These are phyloP conservation scores for Paguma larvata DNA, from an alignment of 2,797 vertebrate genomes.

Conservation along the genomic window DNA sequence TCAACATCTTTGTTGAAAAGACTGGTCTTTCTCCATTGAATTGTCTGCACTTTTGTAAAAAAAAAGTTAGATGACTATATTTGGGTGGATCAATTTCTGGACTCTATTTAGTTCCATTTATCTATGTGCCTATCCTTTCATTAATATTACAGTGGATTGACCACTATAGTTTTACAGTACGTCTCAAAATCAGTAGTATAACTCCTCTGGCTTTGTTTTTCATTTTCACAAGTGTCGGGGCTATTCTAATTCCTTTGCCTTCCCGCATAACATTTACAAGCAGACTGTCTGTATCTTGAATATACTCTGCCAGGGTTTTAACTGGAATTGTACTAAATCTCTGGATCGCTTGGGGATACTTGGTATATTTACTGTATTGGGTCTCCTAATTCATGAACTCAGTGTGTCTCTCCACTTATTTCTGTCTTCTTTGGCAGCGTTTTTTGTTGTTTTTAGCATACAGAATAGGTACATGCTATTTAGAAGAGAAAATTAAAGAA, in stretches of 20 bases:
- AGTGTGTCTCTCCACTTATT: neutral
- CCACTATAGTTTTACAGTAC: neutral
- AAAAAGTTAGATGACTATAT: neutral
- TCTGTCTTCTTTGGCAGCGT: neutral
- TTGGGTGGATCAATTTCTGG: neutral
- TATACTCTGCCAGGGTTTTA: neutral
- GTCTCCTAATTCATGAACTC: neutral
- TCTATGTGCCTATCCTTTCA: neutral
- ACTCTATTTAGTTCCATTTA: neutral
- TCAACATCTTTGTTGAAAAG: constrained; percentile 48
- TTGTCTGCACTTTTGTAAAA: constrained; percentile 11
- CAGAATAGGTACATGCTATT: neutral
- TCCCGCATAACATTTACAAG: neutral
- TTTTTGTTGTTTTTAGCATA: constrained; percentile 31
- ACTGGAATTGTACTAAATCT: neutral
- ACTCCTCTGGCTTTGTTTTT: constrained; percentile 5
- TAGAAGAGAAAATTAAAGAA: neutral
- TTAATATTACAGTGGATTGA: neutral
- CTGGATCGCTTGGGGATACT: neutral
- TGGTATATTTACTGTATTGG: neutral
- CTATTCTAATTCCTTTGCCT: neutral
- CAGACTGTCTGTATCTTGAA: constrained; percentile 9
- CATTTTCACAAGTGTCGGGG: neutral
- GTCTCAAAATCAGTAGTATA: neutral
- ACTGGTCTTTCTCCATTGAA: neutral